Evolutionary conservation across 2,888 invertebrate genomes (phyloP).

Genomic region (Xylocampa areola): DNA sequence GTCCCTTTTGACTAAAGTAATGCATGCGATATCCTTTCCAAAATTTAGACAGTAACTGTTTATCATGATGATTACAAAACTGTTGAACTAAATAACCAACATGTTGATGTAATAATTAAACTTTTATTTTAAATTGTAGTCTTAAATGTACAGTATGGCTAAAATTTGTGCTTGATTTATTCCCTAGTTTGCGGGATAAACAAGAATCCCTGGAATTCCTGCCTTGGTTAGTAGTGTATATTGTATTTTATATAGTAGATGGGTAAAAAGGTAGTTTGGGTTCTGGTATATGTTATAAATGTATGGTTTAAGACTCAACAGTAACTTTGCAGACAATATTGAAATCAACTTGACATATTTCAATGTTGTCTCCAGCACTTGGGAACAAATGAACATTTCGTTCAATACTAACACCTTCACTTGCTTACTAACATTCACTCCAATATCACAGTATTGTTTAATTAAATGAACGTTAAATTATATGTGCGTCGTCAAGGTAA

Average conservation of each 20-base stretch:
- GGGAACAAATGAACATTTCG: slow-evolving; percentile 53
- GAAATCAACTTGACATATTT: slow-evolving; percentile 57
- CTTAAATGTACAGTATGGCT: slow-evolving; percentile 69
- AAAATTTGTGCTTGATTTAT: slow-evolving; percentile 86
- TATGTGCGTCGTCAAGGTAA: slow-evolving; percentile 74
- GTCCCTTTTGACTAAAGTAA: slow-evolving; percentile 22
- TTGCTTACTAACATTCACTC: slow-evolving; percentile 85
- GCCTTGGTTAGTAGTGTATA: slow-evolving; percentile 93
- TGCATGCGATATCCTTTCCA: slow-evolving; percentile 40
- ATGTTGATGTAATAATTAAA: slow-evolving; percentile 39
- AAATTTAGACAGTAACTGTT: slow-evolving; percentile 18
- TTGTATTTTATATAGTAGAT: slow-evolving; percentile 79
- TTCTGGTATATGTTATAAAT: slow-evolving; percentile 61
- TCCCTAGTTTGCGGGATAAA: slow-evolving; percentile 94
- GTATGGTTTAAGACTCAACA: slow-evolving; percentile 56
- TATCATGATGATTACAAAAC: slow-evolving; percentile 27
- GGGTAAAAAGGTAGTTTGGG: slow-evolving; percentile 64
- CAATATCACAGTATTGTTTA: slow-evolving; percentile 73
- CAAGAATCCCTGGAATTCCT: slow-evolving; percentile 94
- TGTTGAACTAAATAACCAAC: slow-evolving; percentile 47
- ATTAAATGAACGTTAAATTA: slow-evolving; percentile 61
- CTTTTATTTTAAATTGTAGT: slow-evolving; percentile 38
- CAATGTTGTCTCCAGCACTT: slow-evolving; percentile 57
- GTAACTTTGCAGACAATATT: slow-evolving; percentile 53
- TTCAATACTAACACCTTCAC: slow-evolving; percentile 71